Conservation (phyloP, 2,113 vertebrate genomes). For the Phrynocephalus versicolor region DNA sequence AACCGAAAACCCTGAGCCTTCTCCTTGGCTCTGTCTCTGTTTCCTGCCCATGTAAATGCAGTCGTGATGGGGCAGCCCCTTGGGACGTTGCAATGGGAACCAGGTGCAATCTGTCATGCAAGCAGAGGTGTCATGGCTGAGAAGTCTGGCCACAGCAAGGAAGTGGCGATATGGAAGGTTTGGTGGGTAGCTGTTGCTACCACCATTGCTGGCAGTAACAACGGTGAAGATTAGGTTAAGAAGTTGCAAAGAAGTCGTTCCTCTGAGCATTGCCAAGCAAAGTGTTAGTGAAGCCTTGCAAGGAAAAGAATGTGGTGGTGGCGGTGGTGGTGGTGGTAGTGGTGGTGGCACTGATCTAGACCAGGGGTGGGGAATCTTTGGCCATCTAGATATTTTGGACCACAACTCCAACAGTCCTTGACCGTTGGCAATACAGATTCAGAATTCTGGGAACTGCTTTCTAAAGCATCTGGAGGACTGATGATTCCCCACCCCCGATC, state of each 20-base stretch:
- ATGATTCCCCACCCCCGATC: no score
- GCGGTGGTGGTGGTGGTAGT: no score
- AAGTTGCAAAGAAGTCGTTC: not conserved
- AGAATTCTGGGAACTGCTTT: no score
- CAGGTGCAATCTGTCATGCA: not conserved
- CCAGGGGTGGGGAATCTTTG: no score
- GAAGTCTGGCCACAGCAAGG: not conserved
- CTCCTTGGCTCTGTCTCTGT: not conserved
- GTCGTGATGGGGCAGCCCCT: conserved; percentile 40
- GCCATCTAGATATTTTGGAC: no score
- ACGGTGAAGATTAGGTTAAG: not conserved
- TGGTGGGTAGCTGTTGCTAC: not conserved
- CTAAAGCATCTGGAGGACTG: no score
- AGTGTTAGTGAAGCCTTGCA: not conserved
- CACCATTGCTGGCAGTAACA: not conserved
- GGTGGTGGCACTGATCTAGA: no score
- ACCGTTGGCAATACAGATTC: no score
- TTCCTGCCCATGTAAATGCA: conserved; percentile 71
- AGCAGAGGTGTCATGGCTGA: not conserved
- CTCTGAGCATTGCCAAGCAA: not conserved
- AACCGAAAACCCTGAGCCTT: conserved; percentile 21
- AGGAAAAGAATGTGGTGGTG: not conserved
- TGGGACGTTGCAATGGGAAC: conserved; percentile 37
- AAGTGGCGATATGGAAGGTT: not conserved
- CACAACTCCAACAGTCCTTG: no score